Percentiles rank a stretch among this genome's conserved stretches.
These are phyloP conservation scores for Gallinago stenura DNA, from an alignment of 2,797 vertebrate species.

Conservation along the genomic window DNA sequence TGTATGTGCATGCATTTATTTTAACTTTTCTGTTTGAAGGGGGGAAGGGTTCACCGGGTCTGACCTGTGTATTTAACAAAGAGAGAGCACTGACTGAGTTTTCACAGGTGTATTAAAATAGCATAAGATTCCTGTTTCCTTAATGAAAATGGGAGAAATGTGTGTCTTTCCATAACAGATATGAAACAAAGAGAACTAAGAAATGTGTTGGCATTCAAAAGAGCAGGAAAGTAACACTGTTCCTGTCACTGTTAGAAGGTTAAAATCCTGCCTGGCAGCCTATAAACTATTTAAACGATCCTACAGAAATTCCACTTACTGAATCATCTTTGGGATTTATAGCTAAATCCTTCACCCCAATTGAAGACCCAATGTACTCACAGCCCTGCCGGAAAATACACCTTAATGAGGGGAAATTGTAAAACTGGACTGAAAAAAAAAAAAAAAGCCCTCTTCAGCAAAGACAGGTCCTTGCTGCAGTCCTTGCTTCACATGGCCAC, in stretches of 20 bases:
- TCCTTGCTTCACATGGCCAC: conserved; percentile 39
- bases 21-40: not conserved
- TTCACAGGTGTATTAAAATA: conserved; percentile 17
- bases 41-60: not conserved
- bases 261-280: conserved; percentile 39
- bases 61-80: conserved; percentile 39
- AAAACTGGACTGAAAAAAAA: not conserved
- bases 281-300: conserved; percentile 47
- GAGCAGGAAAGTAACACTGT: conserved; percentile 29
- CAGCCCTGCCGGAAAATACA: conserved; percentile 26
- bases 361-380: conserved; percentile 24
- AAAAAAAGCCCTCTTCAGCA: not conserved
- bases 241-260: conserved; percentile 38
- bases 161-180: not conserved
- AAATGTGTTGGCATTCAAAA: conserved; percentile 20
- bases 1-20: not conserved
- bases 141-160: not conserved
- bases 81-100: not conserved
- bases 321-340: conserved; percentile 30
- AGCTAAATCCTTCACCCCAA: not conserved
- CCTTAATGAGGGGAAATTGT: conserved; percentile 44
- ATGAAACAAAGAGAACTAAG: conserved; percentile 34
- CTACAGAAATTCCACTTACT: conserved; percentile 42
- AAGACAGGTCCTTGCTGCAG: conserved; percentile 12
- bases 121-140: not conserved